phyloP scores from a whole-genome alignment of 2,797 vertebrate genomes.

The Tangara arthus region DNA sequence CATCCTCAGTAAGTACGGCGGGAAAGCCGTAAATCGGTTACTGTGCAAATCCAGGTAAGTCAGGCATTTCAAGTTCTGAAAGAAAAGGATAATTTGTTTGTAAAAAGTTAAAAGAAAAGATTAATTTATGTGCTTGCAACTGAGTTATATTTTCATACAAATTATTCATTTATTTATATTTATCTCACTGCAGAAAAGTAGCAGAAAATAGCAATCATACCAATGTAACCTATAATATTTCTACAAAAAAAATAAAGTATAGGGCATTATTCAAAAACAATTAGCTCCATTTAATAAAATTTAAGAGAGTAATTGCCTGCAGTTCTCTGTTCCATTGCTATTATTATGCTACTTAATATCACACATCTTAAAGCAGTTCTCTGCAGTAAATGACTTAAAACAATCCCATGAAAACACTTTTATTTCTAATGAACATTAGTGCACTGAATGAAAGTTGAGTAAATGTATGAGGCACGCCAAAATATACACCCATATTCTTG shows the following conservation, averaged over 20 bases:
- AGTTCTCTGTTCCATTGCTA: background rate
- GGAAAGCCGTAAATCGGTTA: constrained; percentile 85
- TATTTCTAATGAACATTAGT: background rate
- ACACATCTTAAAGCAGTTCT: background rate
- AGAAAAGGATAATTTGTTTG: constrained; percentile 6
- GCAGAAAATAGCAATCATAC: background rate
- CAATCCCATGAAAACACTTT: background rate
- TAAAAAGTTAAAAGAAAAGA: background rate
- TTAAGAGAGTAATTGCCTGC: background rate
- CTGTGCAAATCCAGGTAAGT: constrained; percentile 91
- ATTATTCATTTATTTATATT: background rate
- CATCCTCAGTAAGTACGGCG: constrained; percentile 82
- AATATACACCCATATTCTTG: background rate
- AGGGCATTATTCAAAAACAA: background rate
- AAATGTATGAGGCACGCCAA: background rate
- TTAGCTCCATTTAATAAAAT: background rate
- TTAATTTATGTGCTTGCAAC: background rate
- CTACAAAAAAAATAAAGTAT: background rate
- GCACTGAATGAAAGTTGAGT: background rate
- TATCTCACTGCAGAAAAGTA: background rate
- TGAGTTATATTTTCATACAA: background rate
- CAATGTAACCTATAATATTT: background rate
- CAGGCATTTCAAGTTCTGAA: constrained; percentile 86
- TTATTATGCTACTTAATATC: background rate
- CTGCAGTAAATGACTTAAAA: background rate